These are phyloP conservation scores for Typhlichthys eigenmanni DNA, from an alignment of 2,797 vertebrate genomes.

Conservation along the genomic window DNA sequence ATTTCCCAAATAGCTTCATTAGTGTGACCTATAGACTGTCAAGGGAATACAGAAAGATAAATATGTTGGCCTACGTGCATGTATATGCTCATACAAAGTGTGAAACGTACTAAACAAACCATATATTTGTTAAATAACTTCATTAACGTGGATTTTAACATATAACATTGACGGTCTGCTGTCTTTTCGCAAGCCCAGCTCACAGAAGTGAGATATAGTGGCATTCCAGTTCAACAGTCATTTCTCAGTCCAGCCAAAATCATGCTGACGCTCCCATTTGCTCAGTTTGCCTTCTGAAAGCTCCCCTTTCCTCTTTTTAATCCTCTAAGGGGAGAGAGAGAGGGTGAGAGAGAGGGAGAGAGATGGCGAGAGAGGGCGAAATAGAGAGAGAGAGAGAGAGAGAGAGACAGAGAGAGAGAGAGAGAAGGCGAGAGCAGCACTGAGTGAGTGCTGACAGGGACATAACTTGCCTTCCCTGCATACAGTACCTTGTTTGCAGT, in stretches of 20 bases:
- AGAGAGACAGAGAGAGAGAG: conserved; percentile 46
- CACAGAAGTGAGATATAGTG: conserved; percentile 53
- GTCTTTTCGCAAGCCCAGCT: conserved; percentile 18
- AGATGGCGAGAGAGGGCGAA: too few relatives aligned
- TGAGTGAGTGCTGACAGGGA: conserved; percentile 76
- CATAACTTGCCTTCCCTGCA: conserved; percentile 71
- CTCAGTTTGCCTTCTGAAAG: conserved; percentile 67
- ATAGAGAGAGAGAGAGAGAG: neutral
- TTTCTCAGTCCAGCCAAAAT: conserved; percentile 68
- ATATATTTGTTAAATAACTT: too few relatives aligned
- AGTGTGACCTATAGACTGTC: too few relatives aligned
- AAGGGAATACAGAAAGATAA: too few relatives aligned
- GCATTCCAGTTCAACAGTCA: conserved; percentile 60
- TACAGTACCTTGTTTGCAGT: conserved; percentile 73
- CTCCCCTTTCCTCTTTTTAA: conserved; percentile 67
- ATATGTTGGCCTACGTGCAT: too few relatives aligned
- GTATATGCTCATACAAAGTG: too few relatives aligned
- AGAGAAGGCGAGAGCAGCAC: conserved; percentile 14
- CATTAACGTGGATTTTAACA: too few relatives aligned
- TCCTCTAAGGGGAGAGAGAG: conserved; percentile 52
- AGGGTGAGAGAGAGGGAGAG: conserved; percentile 29
- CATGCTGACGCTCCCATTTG: conserved; percentile 72
- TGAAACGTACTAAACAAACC: too few relatives aligned
- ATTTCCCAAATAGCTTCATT: conserved; percentile 13
- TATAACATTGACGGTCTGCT: neutral